Percentiles rank a stretch among this genome's conserved stretches.
These are phyloP conservation scores for Masticophis lateralis DNA, from an alignment of 2,797 vertebrate genomes.

Conservation along the genomic window DNA sequence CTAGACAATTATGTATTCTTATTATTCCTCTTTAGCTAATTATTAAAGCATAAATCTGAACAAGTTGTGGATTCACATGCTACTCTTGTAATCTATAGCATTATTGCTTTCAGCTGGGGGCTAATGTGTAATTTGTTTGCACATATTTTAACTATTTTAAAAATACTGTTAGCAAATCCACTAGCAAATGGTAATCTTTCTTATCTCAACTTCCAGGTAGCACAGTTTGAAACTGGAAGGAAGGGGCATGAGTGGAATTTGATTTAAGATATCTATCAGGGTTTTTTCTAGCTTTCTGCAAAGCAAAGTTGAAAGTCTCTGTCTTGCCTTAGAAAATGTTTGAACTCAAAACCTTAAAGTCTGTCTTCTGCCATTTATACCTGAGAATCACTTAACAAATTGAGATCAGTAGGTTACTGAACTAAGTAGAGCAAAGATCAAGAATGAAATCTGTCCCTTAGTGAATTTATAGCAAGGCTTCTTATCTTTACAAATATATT, in stretches of 20 bases:
- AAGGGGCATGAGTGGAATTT: neutral
- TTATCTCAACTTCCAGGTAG: neutral
- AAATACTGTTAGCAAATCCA: neutral
- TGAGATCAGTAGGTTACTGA: neutral
- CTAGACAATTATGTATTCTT: neutral
- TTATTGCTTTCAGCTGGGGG: neutral
- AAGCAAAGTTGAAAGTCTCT: neutral
- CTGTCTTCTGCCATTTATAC: neutral
- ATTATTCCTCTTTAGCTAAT: neutral
- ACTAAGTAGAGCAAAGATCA: neutral
- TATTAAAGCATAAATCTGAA: neutral
- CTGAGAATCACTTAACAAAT: neutral
- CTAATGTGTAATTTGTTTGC: neutral
- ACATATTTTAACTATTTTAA: neutral
- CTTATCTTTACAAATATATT: neutral
- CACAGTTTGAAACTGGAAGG: neutral
- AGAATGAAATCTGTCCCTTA: neutral
- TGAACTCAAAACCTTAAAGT: conserved; percentile 2
- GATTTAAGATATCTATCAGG: conserved; percentile 1
- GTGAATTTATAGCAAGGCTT: neutral
- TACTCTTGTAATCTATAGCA: neutral
- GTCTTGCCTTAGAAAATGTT: neutral
- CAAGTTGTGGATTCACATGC: neutral
- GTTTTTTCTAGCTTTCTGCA: neutral
- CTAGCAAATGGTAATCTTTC: neutral